A percentile compares a stretch with the other conserved stretches of the same genome.
Conservation (phyloP, 2,797 vertebrate genomes). For the Lindbergichthys nudifrons region DNA sequence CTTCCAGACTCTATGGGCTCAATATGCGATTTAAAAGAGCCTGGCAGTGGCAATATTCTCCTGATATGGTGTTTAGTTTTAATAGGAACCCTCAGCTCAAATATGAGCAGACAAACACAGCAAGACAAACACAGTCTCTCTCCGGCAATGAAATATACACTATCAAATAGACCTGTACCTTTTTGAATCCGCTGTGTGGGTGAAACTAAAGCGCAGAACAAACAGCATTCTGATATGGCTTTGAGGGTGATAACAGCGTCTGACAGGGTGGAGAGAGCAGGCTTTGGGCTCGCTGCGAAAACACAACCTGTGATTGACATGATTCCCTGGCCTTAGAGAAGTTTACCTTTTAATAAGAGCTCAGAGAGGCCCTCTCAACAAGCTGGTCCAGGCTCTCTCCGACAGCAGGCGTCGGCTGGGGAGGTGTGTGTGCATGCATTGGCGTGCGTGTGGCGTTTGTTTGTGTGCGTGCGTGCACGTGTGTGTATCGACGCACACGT, state of each 20-base stretch:
- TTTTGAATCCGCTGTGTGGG: conserved; percentile 91
- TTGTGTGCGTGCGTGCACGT: conserved; percentile 1
- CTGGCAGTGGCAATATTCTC: conserved; percentile 84
- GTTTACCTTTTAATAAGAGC: conserved; percentile 90
- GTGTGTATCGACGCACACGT: conserved; percentile 24
- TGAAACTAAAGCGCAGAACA: conserved; percentile 95
- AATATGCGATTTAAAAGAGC: conserved; percentile 82
- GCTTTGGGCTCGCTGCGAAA: conserved; percentile 82
- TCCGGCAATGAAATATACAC: conserved; percentile 86
- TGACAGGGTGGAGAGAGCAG: conserved; percentile 84
- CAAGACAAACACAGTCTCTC: conserved; percentile 88
- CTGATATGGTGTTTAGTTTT: conserved; percentile 88
- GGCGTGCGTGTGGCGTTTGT: conserved; percentile 24
- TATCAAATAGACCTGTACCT: conserved; percentile 88
- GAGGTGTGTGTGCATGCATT: conserved; percentile 49
- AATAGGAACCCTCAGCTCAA: conserved; percentile 85
- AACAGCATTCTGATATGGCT: conserved; percentile 92
- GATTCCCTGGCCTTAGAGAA: conserved; percentile 83
- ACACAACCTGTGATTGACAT: conserved; percentile 85
- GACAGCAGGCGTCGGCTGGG: conserved; percentile 61
- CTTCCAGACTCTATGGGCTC: conserved; percentile 79
- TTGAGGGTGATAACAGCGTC: conserved; percentile 93
- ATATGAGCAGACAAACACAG: conserved; percentile 85
- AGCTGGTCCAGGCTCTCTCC: conserved; percentile 60
- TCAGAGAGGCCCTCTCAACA: conserved; percentile 77